Evolutionary conservation across 2,888 invertebrate species (phyloP).

Genomic region (Mactromeris polynyma): DNA sequence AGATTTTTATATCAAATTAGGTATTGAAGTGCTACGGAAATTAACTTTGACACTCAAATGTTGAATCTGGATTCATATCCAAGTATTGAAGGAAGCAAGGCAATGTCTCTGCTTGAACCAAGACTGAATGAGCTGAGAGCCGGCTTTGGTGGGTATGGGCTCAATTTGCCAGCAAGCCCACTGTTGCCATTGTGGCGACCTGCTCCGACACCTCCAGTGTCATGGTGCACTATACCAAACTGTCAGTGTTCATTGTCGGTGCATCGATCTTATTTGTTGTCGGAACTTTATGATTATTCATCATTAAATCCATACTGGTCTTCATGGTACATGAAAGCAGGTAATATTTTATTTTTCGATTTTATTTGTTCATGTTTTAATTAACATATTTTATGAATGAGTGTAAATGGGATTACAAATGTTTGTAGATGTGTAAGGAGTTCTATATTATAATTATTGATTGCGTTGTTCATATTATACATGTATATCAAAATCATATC

Average conservation of each 20-base stretch:
- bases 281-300: conserved; percentile 70
- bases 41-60: conserved; percentile 27
- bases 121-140: conserved; percentile 61
- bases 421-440: too few species aligned
- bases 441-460: too few species aligned
- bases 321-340: conserved; percentile 75
- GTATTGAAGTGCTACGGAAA: neutral
- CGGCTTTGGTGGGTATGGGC: conserved; percentile 61
- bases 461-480: too few species aligned
- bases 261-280: conserved; percentile 52
- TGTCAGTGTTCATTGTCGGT: conserved; percentile 69
- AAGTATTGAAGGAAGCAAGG: conserved; percentile 23
- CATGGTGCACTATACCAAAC: conserved; percentile 69
- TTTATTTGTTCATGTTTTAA: neutral
- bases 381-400: neutral
- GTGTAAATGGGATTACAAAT: too few species aligned
- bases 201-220: conserved; percentile 60
- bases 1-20: neutral
- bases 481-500: too few species aligned
- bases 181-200: conserved; percentile 72
- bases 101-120: conserved; percentile 65
- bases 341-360: conserved; percentile 48
- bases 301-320: conserved; percentile 59
- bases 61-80: conserved; percentile 50
- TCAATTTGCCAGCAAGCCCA: conserved; percentile 44